These are phyloP conservation scores for Calameuta filiformis DNA, from an alignment of 2,888 invertebrate species.

Conservation along the genomic window DNA sequence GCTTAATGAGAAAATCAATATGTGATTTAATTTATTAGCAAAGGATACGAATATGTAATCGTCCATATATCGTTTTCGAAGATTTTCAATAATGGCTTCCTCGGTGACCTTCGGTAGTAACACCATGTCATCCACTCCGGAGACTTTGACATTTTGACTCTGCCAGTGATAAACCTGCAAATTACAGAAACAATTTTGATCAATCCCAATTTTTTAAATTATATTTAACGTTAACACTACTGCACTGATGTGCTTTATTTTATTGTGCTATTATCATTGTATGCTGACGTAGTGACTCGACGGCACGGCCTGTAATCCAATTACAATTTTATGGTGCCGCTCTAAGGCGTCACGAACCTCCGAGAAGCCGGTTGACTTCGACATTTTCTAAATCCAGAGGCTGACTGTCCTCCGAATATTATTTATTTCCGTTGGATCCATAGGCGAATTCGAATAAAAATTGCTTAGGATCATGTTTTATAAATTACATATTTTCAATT, in stretches of 20 bases:
- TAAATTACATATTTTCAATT: neutral
- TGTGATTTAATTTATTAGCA: slow-evolving; percentile 9
- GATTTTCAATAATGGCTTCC: slow-evolving; percentile 74
- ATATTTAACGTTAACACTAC: neutral
- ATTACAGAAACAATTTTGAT: neutral
- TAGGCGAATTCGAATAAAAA: neutral
- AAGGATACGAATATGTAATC: slow-evolving; percentile 75
- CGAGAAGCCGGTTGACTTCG: neutral
- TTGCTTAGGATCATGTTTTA: neutral
- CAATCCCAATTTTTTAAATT: too few relatives aligned
- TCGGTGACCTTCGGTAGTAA: slow-evolving; percentile 73
- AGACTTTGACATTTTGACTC: slow-evolving; percentile 75
- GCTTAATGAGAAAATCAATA: neutral
- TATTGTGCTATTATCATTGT: neutral
- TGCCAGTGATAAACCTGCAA: slow-evolving; percentile 76
- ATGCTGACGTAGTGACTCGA: neutral
- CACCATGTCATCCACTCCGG: slow-evolving; percentile 79
- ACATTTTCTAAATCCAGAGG: neutral
- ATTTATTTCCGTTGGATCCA: neutral
- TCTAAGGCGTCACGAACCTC: neutral
- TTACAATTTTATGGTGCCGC: neutral
- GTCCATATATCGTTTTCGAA: slow-evolving; percentile 74
- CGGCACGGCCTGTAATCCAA: neutral
- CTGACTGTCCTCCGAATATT: neutral
- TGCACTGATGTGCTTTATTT: neutral